phyloP scores from a whole-genome alignment of 1,140 invertebrate genomes.

The Diabrotica virgifera region DNA sequence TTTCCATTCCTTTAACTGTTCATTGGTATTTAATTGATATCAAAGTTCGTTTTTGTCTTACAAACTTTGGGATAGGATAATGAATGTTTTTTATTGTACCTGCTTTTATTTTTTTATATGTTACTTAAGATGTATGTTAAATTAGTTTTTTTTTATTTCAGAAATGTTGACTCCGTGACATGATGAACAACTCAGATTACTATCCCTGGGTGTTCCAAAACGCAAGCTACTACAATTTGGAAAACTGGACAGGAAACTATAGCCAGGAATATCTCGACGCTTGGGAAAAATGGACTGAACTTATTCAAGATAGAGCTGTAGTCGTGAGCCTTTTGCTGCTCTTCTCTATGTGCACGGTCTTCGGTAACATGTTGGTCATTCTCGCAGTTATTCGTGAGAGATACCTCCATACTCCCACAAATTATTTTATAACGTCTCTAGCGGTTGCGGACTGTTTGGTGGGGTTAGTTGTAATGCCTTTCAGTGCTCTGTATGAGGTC shows the following conservation, averaged over 20 bases:
- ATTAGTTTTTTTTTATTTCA: conserved; percentile 9
- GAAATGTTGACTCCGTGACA: background rate
- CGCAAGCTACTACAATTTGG: conserved; percentile 4
- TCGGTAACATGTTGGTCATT: conserved; percentile 96
- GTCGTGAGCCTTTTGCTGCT: conserved; percentile 81
- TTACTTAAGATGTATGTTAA: no score
- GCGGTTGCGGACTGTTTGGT: conserved; percentile 97
- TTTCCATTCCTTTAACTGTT: no score
- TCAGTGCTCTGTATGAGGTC: conserved; percentile 84
- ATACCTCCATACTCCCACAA: conserved; percentile 90
- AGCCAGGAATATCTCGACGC: conserved; percentile 36
- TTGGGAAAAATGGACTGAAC: conserved; percentile 57
- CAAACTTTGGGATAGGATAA: no score
- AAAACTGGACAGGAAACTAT: conserved; percentile 22
- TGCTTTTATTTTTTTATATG: no score
- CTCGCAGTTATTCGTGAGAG: conserved; percentile 87
- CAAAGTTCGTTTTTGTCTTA: no score
- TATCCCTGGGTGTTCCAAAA: conserved; percentile 8
- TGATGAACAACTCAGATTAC: conserved; percentile 18
- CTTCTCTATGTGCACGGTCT: conserved; percentile 90
- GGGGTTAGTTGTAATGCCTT: conserved; percentile 96
- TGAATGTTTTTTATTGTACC: no score
- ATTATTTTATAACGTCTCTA: conserved; percentile 97
- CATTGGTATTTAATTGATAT: no score
- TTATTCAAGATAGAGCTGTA: conserved; percentile 69